These are phyloP conservation scores for Nomada fucata DNA, from an alignment of 2,888 invertebrate species.

Conservation along the genomic window DNA sequence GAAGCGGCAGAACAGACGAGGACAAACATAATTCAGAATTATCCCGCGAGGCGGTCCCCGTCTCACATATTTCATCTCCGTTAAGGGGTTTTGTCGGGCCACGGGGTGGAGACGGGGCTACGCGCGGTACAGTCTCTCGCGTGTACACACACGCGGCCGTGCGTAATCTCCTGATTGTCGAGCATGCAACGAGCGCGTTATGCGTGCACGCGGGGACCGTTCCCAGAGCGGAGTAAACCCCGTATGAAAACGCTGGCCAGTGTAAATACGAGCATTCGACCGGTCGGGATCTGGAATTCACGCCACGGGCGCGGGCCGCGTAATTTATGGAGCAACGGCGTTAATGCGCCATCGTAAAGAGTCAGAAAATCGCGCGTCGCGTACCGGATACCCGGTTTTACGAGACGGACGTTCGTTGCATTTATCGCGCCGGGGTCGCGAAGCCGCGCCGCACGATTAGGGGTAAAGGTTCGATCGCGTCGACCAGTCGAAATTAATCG, in stretches of 20 bases:
- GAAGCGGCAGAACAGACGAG: slow-evolving; percentile 74
- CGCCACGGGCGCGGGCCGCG: not conserved
- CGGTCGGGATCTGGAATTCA: slow-evolving; percentile 3
- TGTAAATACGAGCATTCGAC: slow-evolving; percentile 24
- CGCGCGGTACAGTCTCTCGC: slow-evolving; percentile 45
- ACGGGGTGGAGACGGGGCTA: slow-evolving; percentile 58
- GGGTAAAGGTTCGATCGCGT: slow-evolving; percentile 7
- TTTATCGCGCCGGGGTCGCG: not conserved
- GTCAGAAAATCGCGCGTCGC: not conserved
- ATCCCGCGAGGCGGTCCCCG: slow-evolving; percentile 79
- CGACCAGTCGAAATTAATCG: slow-evolving; percentile 21
- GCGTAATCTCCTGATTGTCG: slow-evolving; percentile 60
- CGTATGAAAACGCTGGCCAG: slow-evolving; percentile 5
- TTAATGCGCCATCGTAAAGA: slow-evolving; percentile 7
- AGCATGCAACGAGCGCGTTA: slow-evolving; percentile 28
- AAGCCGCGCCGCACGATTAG: not conserved
- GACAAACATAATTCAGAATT: slow-evolving; percentile 83
- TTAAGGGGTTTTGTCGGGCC: slow-evolving; percentile 74
- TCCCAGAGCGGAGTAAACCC: slow-evolving; percentile 15
- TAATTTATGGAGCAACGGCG: slow-evolving; percentile 20
- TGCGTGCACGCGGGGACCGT: slow-evolving; percentile 9
- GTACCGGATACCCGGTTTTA: not conserved
- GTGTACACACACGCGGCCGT: slow-evolving; percentile 39
- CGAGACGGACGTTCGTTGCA: not conserved
- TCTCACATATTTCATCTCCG: slow-evolving; percentile 80